A percentile compares a stretch with the other conserved stretches of the same genome.
Conservation (phyloP, 2,888 invertebrate species). For the Eledona agricola region DNA sequence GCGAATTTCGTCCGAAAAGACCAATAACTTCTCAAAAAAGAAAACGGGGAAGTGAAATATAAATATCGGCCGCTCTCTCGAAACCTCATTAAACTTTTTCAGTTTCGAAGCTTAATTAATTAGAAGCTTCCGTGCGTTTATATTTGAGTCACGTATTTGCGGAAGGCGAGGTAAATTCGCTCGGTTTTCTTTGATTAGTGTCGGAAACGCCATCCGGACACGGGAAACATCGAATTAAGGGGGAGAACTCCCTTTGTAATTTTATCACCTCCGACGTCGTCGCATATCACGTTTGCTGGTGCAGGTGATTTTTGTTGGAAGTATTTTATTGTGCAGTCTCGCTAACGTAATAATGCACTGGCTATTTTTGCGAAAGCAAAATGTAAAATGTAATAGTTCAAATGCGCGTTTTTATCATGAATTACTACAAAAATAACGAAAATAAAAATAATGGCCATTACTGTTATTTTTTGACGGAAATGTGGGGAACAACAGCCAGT, state of each 20-base stretch:
- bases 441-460: too few species aligned
- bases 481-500: too few species aligned
- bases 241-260: slow-evolving; percentile 14
- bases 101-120: slow-evolving; percentile 5
- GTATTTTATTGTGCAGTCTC: slow-evolving; percentile 2
- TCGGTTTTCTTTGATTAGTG: slow-evolving; percentile 15
- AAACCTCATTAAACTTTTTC: too few species aligned
- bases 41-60: too few species aligned
- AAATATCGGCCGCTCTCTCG: too few species aligned
- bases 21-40: slow-evolving; percentile 9
- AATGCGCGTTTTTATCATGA: slow-evolving; percentile 9
- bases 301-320: slow-evolving; percentile 6
- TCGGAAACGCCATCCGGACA: background rate
- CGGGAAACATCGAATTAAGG: slow-evolving; percentile 14
- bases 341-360: slow-evolving; percentile 7
- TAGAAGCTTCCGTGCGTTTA: too few species aligned
- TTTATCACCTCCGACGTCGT: slow-evolving; percentile 8
- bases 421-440: too few species aligned
- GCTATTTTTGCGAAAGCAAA: slow-evolving; percentile 15
- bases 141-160: slow-evolving; percentile 13
- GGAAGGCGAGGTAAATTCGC: slow-evolving; percentile 6
- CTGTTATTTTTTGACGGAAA: too few species aligned
- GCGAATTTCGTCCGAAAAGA: slow-evolving; percentile 5
- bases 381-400: too few species aligned
- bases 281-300: slow-evolving; percentile 5